Conservation (phyloP, 1,140 invertebrate species). For the Adoxophyes honmai region DNA sequence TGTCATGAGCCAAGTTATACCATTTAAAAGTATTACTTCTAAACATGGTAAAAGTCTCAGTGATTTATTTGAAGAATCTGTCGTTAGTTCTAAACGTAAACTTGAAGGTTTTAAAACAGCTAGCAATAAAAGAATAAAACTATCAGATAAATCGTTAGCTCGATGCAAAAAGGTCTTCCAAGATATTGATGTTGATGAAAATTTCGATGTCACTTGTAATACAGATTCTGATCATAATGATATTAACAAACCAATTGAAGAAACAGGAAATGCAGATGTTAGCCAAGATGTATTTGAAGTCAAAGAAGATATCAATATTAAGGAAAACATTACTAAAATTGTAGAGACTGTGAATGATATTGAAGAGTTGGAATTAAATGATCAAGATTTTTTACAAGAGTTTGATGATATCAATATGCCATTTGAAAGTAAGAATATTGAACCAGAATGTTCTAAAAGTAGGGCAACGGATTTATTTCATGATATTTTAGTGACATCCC, state of each 20-base stretch:
- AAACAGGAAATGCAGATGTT: too few relatives aligned
- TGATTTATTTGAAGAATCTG: neutral
- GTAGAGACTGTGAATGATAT: neutral
- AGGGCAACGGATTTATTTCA: conserved; percentile 38
- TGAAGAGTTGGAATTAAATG: conserved; percentile 1
- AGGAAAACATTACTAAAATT: too few relatives aligned
- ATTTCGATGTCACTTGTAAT: neutral
- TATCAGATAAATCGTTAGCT: conserved; percentile 21
- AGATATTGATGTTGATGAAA: conserved; percentile 16
- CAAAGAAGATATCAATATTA: neutral
- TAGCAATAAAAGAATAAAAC: conserved; percentile 30
- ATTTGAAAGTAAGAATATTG: conserved; percentile 32
- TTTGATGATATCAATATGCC: conserved; percentile 40
- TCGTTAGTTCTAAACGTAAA: neutral
- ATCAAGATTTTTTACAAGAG: conserved; percentile 28
- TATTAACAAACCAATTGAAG: too few relatives aligned
- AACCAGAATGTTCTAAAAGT: conserved; percentile 35
- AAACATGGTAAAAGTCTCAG: neutral
- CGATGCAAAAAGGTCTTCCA: conserved; percentile 11
- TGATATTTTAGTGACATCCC: conserved; percentile 12
- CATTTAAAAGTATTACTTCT: neutral
- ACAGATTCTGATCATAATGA: neutral
- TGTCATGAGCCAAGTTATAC: conserved; percentile 8
- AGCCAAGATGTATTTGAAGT: neutral
- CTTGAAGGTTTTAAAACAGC: conserved; percentile 18